These are phyloP conservation scores for Ara ararauna DNA, from an alignment of 2,797 vertebrate species.

Conservation along the genomic window DNA sequence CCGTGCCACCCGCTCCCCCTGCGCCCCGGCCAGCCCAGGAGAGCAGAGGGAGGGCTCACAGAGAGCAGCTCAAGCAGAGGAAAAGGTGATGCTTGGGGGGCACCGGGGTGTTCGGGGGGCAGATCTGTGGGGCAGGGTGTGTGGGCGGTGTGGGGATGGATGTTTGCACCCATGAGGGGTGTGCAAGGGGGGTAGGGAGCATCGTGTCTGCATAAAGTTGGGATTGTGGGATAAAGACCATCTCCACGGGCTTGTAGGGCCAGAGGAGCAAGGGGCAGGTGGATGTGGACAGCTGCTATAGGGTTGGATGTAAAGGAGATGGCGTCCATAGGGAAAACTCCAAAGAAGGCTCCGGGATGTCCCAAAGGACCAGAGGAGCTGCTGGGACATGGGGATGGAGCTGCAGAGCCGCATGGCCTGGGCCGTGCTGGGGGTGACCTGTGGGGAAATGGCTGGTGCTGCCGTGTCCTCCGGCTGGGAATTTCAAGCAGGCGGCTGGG, in stretches of 20 bases:
- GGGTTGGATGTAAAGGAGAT: fast-evolving
- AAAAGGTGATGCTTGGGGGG: constrained; percentile 29
- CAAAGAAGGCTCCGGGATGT: neutral
- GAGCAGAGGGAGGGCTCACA: neutral
- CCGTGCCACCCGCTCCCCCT: neutral
- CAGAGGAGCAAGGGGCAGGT: neutral
- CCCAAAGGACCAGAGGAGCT: neutral
- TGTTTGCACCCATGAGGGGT: fast-evolving
- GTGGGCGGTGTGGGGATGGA: fast-evolving
- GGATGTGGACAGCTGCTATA: fast-evolving
- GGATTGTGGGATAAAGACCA: fast-evolving
- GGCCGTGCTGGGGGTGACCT: fast-evolving
- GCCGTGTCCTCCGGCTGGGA: fast-evolving
- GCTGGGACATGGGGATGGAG: fast-evolving
- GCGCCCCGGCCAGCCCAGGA: neutral
- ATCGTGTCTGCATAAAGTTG: fast-evolving
- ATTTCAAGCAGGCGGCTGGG: fast-evolving
- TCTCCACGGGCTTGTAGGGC: neutral
- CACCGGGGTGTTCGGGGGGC: fast-evolving
- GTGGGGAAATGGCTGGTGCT: fast-evolving
- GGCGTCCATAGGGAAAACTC: fast-evolving
- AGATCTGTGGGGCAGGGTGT: neutral
- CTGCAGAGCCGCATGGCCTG: fast-evolving
- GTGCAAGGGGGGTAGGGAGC: neutral
- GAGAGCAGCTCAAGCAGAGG: neutral